Percentiles rank a stretch among this genome's conserved stretches.
Conservation (phyloP, 2,113 vertebrate genomes). For the western clawed frog (Xenopus tropicalis) region UCB_Xtro_10.0 CM004451.2:90420001-90420500, state of each 20-base stretch:
- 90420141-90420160: slow-evolving; percentile 52
- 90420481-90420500: too few species aligned
- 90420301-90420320: slow-evolving; percentile 87
- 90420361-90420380: slow-evolving; percentile 82
- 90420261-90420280: slow-evolving; percentile 72
- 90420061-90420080: too few species aligned
- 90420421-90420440: slow-evolving; percentile 3
- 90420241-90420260: slow-evolving; percentile 76
- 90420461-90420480: slow-evolving; percentile 13
- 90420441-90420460: neutral
- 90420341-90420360: slow-evolving; percentile 81
- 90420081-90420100: too few species aligned
- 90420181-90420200: slow-evolving; percentile 53
- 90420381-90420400: slow-evolving; percentile 75
- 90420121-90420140: neutral
- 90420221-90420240: slow-evolving; percentile 68
- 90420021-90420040: too few species aligned
- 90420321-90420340: slow-evolving; percentile 76
- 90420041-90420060: too few species aligned
- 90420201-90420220: slow-evolving; percentile 87
- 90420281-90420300: slow-evolving; percentile 71
- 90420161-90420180: slow-evolving; percentile 48
- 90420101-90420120: neutral
- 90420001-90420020: too few species aligned
- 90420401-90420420: slow-evolving; percentile 84